A percentile compares a stretch with the other conserved stretches of the same genome.
Evolutionary conservation across 1,140 invertebrate species (phyloP).

Genomic region (Sitobion miscanthi): DNA sequence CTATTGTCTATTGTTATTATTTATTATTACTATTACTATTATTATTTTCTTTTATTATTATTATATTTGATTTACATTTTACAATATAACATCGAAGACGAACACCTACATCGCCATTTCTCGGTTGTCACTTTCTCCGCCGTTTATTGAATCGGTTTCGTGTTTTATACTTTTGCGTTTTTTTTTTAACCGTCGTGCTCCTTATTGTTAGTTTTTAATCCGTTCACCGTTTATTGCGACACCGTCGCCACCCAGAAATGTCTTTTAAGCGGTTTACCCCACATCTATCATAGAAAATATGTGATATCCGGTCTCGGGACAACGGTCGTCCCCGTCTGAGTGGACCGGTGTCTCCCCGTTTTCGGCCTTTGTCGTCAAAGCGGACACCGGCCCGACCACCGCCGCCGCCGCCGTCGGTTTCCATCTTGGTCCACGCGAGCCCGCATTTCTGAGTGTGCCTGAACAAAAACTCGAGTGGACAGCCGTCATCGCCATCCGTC

Average conservation of each 20-base stretch:
- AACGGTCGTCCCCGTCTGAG: background rate
- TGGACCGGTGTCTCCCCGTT: background rate
- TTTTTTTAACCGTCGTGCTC: background rate
- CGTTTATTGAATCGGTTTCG: background rate
- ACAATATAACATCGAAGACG: background rate
- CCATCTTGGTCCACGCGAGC: background rate
- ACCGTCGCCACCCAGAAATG: background rate
- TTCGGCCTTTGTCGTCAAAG: background rate
- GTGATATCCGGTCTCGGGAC: background rate
- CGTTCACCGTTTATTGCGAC: background rate
- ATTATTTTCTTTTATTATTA: slow-evolving; percentile 6
- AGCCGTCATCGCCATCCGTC: background rate
- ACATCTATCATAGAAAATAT: background rate
- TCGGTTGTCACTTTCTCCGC: background rate
- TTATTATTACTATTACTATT: slow-evolving; percentile 8
- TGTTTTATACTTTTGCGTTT: background rate
- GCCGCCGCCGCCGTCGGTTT: background rate
- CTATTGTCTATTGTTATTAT: background rate
- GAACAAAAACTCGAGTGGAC: background rate
- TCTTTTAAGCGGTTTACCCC: background rate
- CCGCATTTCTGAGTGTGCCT: background rate
- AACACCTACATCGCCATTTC: background rate
- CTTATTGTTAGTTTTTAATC: background rate
- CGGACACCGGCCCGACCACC: background rate
- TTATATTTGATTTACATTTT: background rate